These are phyloP conservation scores for Dasypolia templi DNA, from an alignment of 2,888 invertebrate species.

Conservation along the genomic window DNA sequence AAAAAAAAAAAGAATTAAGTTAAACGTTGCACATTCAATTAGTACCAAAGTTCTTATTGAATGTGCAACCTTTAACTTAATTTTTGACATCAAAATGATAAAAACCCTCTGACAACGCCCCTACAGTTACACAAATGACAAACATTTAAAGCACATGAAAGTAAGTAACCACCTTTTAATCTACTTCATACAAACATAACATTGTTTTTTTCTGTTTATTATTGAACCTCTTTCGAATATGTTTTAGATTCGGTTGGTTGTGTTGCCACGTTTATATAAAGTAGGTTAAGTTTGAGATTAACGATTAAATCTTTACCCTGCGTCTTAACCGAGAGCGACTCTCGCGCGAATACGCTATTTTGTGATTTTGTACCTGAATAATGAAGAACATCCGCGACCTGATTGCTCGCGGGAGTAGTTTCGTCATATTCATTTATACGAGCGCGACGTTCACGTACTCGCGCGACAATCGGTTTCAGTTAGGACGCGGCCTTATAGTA, in stretches of 20 bases:
- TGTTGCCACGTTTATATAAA: constrained; percentile 30
- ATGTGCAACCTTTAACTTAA: not conserved
- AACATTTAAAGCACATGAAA: constrained; percentile 63
- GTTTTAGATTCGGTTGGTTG: not conserved
- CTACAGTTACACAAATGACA: constrained; percentile 58
- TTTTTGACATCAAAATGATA: not conserved
- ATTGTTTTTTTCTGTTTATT: not conserved
- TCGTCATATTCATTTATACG: no score
- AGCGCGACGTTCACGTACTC: no score
- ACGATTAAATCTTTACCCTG: not conserved
- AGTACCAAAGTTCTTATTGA: no score
- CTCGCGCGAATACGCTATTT: no score
- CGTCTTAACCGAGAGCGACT: no score
- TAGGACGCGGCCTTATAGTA: no score
- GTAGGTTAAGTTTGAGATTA: constrained; percentile 13
- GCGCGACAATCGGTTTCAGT: no score
- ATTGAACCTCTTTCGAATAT: not conserved
- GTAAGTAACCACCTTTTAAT: constrained; percentile 32
- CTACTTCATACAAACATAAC: constrained; percentile 33
- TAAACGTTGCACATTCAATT: no score
- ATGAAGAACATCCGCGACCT: no score
- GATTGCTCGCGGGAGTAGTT: no score
- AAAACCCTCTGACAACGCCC: constrained; percentile 33
- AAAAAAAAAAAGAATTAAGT: no score
- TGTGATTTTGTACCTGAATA: no score